Evolutionary conservation across 2,888 invertebrate genomes (phyloP), one percentile per base, ranked within the genome.

Genomic region (Aleiodes alternator): DNA sequence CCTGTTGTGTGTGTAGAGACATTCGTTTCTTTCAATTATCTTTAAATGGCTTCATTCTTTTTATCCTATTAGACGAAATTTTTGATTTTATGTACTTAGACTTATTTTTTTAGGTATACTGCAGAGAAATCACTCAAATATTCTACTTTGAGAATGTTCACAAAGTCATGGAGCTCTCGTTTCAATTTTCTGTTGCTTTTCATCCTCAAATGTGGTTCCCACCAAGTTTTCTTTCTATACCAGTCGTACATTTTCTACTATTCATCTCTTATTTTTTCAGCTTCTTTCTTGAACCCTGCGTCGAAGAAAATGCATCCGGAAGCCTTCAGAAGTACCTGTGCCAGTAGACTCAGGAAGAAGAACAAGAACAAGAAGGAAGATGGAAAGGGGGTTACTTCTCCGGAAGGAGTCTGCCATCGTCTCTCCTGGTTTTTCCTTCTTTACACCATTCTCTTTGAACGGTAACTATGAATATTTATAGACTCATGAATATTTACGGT

Each of bases 401-500:
- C 78, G 78, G 79, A 83, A 83, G 82, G 78, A 82, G 77, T 75
- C 74, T 80, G 80, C 81, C 82, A 81, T 81, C 82, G 80, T 82
- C 81, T 76, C 81, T 80, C 81, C 77, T 73, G 77, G 81, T 82
- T 83, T 82, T 82, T 80, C 81, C 81, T 82, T 82, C 81, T 81
- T 82, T 82, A 81, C 83, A 82, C 81, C 82, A 83, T 84, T 83
- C 83, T 80, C 84, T 84, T 84, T 83, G 83, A 82, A 80, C 82
- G 80, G 72, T 57, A 72, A 59, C 75, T 80, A 84, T 85, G 85
- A 84, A 85, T 85, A 85, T 85, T 84, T 85, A 85, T 80, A 81
- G 76, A 73, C 77, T 82, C 83, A 81, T 85, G 85, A 85, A 85
- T 85, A 85, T 85, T 84, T 84, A 85, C 82, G 80, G 79, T 80